Percentiles rank a stretch among this genome's conserved stretches.
Evolutionary conservation across 1,140 invertebrate species (phyloP).

Genomic region (Heliconius hewitsoni): DNA sequence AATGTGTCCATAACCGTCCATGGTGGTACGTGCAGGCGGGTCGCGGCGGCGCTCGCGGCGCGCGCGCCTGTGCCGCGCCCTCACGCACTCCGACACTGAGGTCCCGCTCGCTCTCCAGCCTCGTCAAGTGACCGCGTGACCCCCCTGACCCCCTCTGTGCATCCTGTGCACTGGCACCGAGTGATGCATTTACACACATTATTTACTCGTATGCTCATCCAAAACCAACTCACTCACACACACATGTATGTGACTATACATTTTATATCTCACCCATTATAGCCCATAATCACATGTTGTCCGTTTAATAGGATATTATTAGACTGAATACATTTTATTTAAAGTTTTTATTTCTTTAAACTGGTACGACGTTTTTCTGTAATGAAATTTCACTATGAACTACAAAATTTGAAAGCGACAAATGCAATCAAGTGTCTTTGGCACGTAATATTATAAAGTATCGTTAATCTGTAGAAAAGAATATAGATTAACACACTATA

Average conservation of each 20-base stretch:
- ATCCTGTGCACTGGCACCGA: background rate
- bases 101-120: conserved; percentile 80
- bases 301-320: too few species aligned
- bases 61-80: conserved; percentile 57
- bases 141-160: background rate
- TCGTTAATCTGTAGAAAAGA: too few species aligned
- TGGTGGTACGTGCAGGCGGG: conserved; percentile 62
- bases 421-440: too few species aligned
- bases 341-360: too few species aligned
- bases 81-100: conserved; percentile 78
- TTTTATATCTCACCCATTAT: too few species aligned
- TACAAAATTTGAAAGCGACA: too few species aligned
- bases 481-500: too few species aligned
- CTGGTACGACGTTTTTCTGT: too few species aligned
- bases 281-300: too few species aligned
- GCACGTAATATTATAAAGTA: too few species aligned
- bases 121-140: conserved; percentile 78
- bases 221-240: background rate
- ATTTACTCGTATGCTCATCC: background rate
- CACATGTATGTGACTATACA: background rate
- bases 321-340: too few species aligned
- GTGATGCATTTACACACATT: background rate
- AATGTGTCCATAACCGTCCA: background rate
- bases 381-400: too few species aligned
- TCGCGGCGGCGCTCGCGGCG: conserved; percentile 74